Evolutionary conservation across 2,888 invertebrate species (phyloP), one percentile per base, ranked within the genome.

Genomic region (Merodon equestris): DNA sequence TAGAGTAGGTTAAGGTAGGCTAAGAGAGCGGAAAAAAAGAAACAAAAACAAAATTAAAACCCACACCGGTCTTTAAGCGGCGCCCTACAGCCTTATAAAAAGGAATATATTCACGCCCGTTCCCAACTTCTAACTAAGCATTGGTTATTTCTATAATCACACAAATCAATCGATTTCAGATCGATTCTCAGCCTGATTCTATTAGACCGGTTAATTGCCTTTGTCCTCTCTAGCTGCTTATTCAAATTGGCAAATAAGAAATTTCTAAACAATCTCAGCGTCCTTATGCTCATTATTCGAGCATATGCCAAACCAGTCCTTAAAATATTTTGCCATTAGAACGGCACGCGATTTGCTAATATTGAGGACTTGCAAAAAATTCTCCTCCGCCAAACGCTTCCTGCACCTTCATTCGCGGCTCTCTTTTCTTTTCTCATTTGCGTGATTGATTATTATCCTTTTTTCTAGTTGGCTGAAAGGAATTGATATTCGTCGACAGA

Each of bases 271-370:
- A 66, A 54, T 66, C 47, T 36, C n/a, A 17, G 17, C 38, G n/a
- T 53, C 44, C 15, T 13, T 13, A n/a, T 44, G 13, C 51, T 27
- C 27, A 15, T 18, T 40, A 27, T 45, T 34, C 9, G 9, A 17
- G 15, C 34, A 5, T 3, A 36, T 13, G 13, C n/a, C 50, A 14
- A 47, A 34, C 19, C 18, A 10, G 36, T 9, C 47, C 34, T 79
- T 70, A 63, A 74, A 73, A 79, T 79, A 64, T 64, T 45, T 74
- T 74, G 40, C 50, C 60, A 70, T 70, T 74, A 70, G 63, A 50
- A 17, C 17, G 17, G 10, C 79, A 79, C 79, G 79, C 79, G 79
- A 79, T 79, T 70, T 63, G 56, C 68, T 58, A 74, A 79, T 74
- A 60, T 74, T 27, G 51, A 66, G 15, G 56, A 57, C 72, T 72